Base-by-base conservation (phyloP, 2,888 invertebrate genomes). In the Anthophora plumipes region DNA sequence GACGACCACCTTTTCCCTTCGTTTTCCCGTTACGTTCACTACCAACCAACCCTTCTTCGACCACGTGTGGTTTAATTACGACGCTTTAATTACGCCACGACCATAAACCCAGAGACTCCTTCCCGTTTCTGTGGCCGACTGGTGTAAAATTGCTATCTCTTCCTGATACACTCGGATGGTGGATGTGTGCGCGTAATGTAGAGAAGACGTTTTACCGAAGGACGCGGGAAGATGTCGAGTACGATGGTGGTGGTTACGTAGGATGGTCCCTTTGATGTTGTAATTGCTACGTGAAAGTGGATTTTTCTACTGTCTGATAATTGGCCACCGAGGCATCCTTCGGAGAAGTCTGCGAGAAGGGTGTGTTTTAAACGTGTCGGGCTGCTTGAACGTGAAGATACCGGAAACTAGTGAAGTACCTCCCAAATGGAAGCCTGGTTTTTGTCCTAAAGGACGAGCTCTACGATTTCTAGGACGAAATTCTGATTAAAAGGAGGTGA, bases 11-110 rank as follows among this genome's bases (percentile, higher is more conserved):
- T 74, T 77, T 77, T 60, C 63, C 57, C 25, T 41, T 46, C 64
- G 68, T 52, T 37, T 25, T 14, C 41, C n/a, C 25, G 11, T 55
- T n/a, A 20, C n/a, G 9, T 20, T 50, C 20, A 8, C 8, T 20
- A n/a, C 11, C 41, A 66, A 31, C 31, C 31, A 31, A 31, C 72
- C 55, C 43, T 31, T 46, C 55, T 77, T 66, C 71, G 60, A 61
- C 77, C 71, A 77, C 54, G 31, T 12, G 64, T 50, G 78, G 48
- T 80, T 85, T 87, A 87, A 86, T 86, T 86, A 82, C 73, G 72
- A 63, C 63, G 61, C 80, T 76, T 84, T 86, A 86, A 86, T 86
- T 86, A 82, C 82, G 69, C 60, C 11, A 59, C 63, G 63, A 66
- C 66, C 43, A 37, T 50, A 50, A 48, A 25, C 41, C 46, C 41